Evolutionary conservation across 2,113 vertebrate species (phyloP), one percentile per base, ranked within the genome.

Genomic region (Neomonachus schauinslandi): DNA sequence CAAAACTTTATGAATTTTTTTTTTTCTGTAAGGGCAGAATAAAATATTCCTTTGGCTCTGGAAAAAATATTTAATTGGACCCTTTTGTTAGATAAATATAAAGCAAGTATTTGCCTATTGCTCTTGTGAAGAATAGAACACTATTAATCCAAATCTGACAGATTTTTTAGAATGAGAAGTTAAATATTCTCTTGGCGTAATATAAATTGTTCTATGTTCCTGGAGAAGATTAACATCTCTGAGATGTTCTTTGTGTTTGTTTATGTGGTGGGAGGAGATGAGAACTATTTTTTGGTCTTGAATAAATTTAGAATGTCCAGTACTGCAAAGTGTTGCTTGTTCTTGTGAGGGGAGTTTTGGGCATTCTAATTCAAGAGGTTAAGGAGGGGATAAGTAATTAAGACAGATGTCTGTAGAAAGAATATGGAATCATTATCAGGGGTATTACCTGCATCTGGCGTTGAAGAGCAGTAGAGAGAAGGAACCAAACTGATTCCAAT

Each of bases 71-170:
- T 96, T 93, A 84, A 81, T 91, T 69, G n/a, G n/a, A 69, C 36
- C 4, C 53, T 89, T 94, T 90, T 67, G 71, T 80, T 67, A 69
- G 31, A 39, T 59, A 94, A 86, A 92, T 87, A 77, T 72, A 94
- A 95, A 88, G 33, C 61, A 51, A 90, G 11, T 11, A 36, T 72
- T 94, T 8, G 39, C 55, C 49, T 90, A 55, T 79, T 95, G 6
- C 82, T 94, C 49, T 86, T 86, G 16, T 77, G 13, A 19, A 87
- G 49, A 94, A 14, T 5, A 86, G 79, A 85, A 72, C n/a, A 72
- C 11, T 55, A 36, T 67, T 93, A n/a, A 67, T 28, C 21, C 14
- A 83, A 87, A 86, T 55, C 9, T 51, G 42, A 57, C 65, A 16
- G 6, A 46, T 46, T 89, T 86, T 96, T 26, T 39, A 53, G 55